Evolutionary conservation across 2,888 invertebrate genomes (phyloP), one percentile per base, ranked within the genome.

Genomic region (Carpatolechia fugitivella): DNA sequence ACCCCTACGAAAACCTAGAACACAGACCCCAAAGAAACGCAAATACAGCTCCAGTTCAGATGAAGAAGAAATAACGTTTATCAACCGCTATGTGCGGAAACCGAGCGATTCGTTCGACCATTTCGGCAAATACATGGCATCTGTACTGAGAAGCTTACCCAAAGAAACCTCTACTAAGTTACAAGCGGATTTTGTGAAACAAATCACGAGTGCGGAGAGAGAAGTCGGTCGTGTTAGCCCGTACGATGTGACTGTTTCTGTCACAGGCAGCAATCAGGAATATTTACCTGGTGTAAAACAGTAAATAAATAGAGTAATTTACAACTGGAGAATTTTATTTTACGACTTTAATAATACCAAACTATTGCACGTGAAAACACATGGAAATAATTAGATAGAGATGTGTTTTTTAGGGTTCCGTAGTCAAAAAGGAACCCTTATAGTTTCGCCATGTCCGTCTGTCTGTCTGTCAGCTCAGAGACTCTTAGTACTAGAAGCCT

Each of bases 141-240:
- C 76, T 0, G 50, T 80, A 41, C 50, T 80, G 11, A 69, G 65
- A 56, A 69, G 74, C n/a, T 14, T 80, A 2, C 80, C 80, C 0
- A 68, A 65, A 38, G 35, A 65, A 0, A 61, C 68, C 0, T 72
- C 78, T 0, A 70, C 69, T 54, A 61, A 63, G 4, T 20, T 80
- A 0, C 80, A 80, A 59, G 64, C 62, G 7, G 72, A 78, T 2
- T 72, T 80, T 14, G 60, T 74, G 3, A 68, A 68, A 33, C 73
- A 65, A 47, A 56, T 64, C 0, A 60, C 67, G 64, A 14, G 29
- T n/a, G 33, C 18, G 1, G 35, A 49, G 11, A 49, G 3, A 18
- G 31, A 16, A 16, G 11, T 11, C 11, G 16, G 40, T 4, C 3
- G 29, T 6, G 29, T 6, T 44, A 29, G 6, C 44, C 7, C 29